Evolutionary conservation across 2,888 invertebrate genomes (phyloP), one percentile per base, ranked within the genome.

Genomic region (Noctua janthe): DNA sequence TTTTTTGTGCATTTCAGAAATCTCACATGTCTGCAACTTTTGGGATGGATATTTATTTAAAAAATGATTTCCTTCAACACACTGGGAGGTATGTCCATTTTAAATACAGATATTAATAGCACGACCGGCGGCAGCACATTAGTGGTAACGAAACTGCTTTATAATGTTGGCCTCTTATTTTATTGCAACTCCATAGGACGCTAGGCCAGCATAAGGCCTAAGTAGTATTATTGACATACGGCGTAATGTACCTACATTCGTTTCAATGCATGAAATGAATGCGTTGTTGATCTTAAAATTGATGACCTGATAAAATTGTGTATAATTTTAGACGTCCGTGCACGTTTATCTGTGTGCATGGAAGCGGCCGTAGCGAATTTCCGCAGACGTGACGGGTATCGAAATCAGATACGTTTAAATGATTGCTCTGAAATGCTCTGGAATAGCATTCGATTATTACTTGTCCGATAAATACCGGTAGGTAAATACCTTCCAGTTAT

Each of bases 61-160:
- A 99, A 96, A 99, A 99, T 94, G 99, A 99, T 94, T 99, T 99
- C 93, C 97, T 99, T 23, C 99, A 99, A 95, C 98, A 98, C 86
- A 99, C 99, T n/a, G 99, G 99, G 93, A 99, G 99, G 98, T 99
- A 95, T 20, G 86, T 67, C 13, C 10, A 49, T 43, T 56, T 75
- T 43, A 8, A 11, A 59, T 67, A 43, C 10, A 23, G 7, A 29
- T 39, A 66, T 39, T 39, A 66, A 20, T 11, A 66, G 10, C 17
- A 35, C 17, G 2, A 17, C 35, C 20, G 20, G 17, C 17, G 3
- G 35, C 39, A 11, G 20, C 35, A 39, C 66, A 39, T 66, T 20
- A 39, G 66, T 39, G 5, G 20, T 35, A 35, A 20, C 17, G 17
- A 64, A 64, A 20, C 29, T 17, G 17, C 35, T 64, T 35, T 35